Base-by-base conservation (phyloP, 2,888 invertebrate species). In the Coremacera marginata region DNA sequence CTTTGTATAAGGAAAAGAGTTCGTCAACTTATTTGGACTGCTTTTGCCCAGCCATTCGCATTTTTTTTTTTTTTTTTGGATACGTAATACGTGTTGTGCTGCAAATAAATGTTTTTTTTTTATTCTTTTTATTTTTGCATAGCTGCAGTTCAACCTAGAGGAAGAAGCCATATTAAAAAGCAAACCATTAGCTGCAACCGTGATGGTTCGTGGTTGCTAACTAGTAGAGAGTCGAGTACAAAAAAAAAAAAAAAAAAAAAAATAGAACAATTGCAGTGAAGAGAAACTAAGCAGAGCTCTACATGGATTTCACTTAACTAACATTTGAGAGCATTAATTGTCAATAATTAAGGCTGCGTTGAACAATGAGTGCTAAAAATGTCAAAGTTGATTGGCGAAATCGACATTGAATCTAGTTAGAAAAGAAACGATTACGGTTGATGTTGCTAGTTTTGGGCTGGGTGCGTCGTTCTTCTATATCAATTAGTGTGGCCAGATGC, bases 111-210 rank as follows among this genome's bases (percentile, higher is more conserved):
- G 34, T 51, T 68, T 25, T 52, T 60, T 60, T 27, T 27, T 9
- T 11, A 5, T 25, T 25, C 5, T 11, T 5, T 60, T 60, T 60
- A 27, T n/a, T 16, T 68, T 68, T 51, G 25, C 44, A 44, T 44
- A 44, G 27, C 68, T 51, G 22, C 27, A 27, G 25, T 51, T 37
- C 49, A 68, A 67, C 44, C 37, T 44, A 37, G 22, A 67, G 67
- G 27, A 25, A 8, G 71, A 71, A 71, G 71, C 71, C 71, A 71
- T 71, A 71, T 57, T 34, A 71, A 57, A 44, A 68, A 68, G 7
- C 34, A n/a, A 34, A 34, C 16, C 34, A 44, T 44, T 44, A 44
- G 44, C 44, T 44, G 44, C 44, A 44, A 44, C 44, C 44, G 44
- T 44, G 44, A 44, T 44, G 44, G 44, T 44, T 44, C 44, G 44